phyloP scores from a whole-genome alignment of 2,113 vertebrate species.

The Tringa solitaria region DNA sequence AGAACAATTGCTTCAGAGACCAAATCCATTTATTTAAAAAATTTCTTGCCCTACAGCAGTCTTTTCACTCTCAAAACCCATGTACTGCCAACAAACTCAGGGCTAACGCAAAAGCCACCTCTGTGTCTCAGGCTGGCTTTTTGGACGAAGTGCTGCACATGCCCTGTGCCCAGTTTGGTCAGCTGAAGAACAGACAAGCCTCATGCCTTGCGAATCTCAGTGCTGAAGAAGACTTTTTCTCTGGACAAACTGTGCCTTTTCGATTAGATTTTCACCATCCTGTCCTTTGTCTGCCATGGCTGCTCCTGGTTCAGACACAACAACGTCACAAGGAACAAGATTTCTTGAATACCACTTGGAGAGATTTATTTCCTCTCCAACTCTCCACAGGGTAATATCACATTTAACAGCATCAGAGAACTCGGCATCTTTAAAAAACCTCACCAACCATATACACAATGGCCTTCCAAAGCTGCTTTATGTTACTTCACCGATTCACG shows the following conservation, averaged over 20 bases:
- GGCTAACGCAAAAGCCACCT: background rate
- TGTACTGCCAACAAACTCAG: background rate
- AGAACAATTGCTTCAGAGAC: background rate
- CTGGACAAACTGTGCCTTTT: background rate
- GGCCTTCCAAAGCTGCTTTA: background rate
- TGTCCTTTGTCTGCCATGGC: background rate
- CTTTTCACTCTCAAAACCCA: background rate
- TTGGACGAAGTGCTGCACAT: background rate
- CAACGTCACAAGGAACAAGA: background rate
- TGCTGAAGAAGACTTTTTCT: background rate
- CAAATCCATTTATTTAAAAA: background rate
- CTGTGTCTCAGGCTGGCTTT: background rate
- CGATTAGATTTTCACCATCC: background rate
- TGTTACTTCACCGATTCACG: background rate
- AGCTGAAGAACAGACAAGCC: background rate
- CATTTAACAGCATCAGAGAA: background rate
- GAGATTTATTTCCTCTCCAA: background rate
- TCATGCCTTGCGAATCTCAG: background rate
- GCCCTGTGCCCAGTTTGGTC: background rate
- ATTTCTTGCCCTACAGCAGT: background rate
- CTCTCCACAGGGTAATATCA: background rate
- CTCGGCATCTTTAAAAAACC: background rate
- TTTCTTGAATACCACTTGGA: background rate
- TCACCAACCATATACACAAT: background rate
- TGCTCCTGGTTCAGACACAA: background rate